A percentile compares a stretch with the other conserved stretches of the same genome.
These are phyloP conservation scores for Drosophila auraria DNA, from an alignment of 1,140 invertebrate species.

Conservation along the genomic window DNA sequence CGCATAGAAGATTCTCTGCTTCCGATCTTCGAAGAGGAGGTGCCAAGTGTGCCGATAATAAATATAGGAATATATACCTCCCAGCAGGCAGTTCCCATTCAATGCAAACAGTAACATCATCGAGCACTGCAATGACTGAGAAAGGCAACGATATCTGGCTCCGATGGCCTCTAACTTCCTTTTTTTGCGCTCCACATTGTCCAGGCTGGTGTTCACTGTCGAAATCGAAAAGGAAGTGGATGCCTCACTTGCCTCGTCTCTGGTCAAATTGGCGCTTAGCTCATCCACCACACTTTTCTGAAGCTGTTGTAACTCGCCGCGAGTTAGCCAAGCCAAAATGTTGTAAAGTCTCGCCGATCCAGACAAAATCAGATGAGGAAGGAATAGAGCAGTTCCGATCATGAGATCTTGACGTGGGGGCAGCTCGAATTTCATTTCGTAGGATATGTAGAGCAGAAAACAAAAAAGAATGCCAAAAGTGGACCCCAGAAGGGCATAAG, in stretches of 20 bases:
- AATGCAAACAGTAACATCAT: constrained; percentile 59
- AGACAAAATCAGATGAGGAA: constrained; percentile 67
- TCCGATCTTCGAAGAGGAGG: constrained; percentile 56
- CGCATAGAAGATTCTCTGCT: constrained; percentile 69
- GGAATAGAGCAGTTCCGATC: constrained; percentile 62
- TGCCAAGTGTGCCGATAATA: constrained; percentile 69
- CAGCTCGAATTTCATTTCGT: constrained; percentile 74
- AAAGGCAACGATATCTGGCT: constrained; percentile 19
- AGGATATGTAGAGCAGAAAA: constrained; percentile 69
- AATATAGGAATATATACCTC: constrained; percentile 48
- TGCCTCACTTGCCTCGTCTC: constrained; percentile 20
- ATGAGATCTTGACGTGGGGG: constrained; percentile 69
- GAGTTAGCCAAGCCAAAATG: constrained; percentile 50
- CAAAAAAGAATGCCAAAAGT: constrained; percentile 53
- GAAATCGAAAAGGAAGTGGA: constrained; percentile 23
- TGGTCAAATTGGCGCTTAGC: constrained; percentile 9
- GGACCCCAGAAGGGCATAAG: constrained; percentile 60
- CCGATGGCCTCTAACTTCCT: constrained; percentile 46
- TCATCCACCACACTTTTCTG: constrained; percentile 20
- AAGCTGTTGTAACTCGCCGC: constrained; percentile 32
- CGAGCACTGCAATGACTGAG: constrained; percentile 44
- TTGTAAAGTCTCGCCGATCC: constrained; percentile 62
- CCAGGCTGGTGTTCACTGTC: neutral
- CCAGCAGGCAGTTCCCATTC: constrained; percentile 68
- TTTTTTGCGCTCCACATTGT: constrained; percentile 22